Conservation (phyloP, 1,140 invertebrate species). For the Centruroides vittatus region DNA sequence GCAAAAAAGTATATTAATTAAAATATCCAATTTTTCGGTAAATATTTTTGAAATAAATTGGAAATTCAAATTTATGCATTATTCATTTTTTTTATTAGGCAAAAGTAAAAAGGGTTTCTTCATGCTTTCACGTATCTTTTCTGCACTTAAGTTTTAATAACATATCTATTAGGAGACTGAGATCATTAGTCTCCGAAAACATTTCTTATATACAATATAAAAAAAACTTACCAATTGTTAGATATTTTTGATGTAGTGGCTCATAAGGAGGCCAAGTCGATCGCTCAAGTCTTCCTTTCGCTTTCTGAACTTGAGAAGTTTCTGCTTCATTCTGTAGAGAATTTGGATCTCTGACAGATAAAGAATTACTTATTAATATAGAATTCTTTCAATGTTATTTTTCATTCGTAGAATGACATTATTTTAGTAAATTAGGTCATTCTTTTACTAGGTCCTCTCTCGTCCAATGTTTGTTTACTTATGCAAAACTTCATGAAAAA, state of each 20-base stretch:
- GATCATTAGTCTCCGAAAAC: too few relatives aligned
- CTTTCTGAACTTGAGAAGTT: background rate
- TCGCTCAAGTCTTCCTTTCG: constrained; percentile 6
- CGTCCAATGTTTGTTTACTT: background rate
- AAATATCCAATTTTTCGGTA: too few relatives aligned
- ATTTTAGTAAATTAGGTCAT: background rate
- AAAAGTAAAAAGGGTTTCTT: too few relatives aligned
- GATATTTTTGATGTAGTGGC: constrained; percentile 68
- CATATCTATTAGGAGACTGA: too few relatives aligned
- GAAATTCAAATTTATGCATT: too few relatives aligned
- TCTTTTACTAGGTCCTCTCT: background rate
- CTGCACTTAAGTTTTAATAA: too few relatives aligned
- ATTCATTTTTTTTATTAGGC: too few relatives aligned
- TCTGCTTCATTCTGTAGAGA: background rate
- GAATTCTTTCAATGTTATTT: background rate
- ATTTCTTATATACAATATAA: background rate
- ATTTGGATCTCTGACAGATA: background rate
- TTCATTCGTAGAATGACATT: background rate
- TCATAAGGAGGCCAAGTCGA: constrained; percentile 68
- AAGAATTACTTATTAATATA: background rate
- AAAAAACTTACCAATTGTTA: constrained; percentile 18
- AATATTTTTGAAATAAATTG: too few relatives aligned
- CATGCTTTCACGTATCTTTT: too few relatives aligned
- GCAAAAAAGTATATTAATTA: too few relatives aligned
- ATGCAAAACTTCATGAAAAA: too few relatives aligned